Evolutionary conservation across 2,888 invertebrate species (phyloP), one percentile per base, ranked within the genome.

Genomic region (Synanthedon formicaeformis): DNA sequence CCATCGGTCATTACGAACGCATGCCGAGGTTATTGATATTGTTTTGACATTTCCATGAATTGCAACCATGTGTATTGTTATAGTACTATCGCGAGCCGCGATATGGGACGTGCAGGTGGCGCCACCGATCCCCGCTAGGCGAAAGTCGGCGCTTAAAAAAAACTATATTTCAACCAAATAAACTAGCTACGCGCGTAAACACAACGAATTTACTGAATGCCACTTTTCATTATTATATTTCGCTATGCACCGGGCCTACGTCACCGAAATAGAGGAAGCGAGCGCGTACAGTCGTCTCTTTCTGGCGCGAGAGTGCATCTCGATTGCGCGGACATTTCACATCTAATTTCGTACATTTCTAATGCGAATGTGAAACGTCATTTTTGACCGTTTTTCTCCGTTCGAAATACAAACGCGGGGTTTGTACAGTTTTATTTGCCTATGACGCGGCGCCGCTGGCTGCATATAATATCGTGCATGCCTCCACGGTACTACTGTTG

Each of bases 131-230:
- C 52, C 12, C 58, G 56, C 57, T 61, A 63, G 66, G 68, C 66
- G 65, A 61, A 41, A 12, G 48, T 41, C 50, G 23, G 45, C 64
- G 63, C 62, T 61, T 66, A 72, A 66, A 66, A 63, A 66, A 66
- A 69, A 65, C 71, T 67, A 71, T 49, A 23, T 13, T n/a, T 67
- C 71, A 77, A 81, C 86, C 63, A 75, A 81, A 81, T 75, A 79
- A 82, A 81, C 85, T 80, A 83, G 82, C 82, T 79, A 81, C 83
- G 75, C 85, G 84, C 82, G 84, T 86, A 86, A 87, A 86, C 85
- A 85, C 86, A 76, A 78, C 82, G 77, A 85, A 85, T 79, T 85
- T 82, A 86, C 85, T 84, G 78, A 83, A 81, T 80, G 80, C 78
- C 82, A 85, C 83, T 85, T 87, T 86, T 85, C 85, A 87, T 86